Base-by-base conservation (phyloP, 1,140 invertebrate genomes). In the Tetraneura akinire region DNA sequence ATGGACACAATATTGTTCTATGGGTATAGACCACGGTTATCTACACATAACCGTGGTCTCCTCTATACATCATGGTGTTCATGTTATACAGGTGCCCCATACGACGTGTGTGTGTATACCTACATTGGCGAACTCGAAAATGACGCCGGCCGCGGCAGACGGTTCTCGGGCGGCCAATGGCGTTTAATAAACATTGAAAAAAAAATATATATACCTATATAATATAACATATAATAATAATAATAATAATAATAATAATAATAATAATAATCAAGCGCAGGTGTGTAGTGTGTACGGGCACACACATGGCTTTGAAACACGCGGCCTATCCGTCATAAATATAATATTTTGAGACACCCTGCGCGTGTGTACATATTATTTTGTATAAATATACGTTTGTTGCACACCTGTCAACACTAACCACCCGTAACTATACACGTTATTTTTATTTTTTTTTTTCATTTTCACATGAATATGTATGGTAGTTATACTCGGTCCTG, bases 391-490 rank as follows among this genome's bases (percentile, higher is more conserved):
- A 60, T 23, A 60, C 14, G 26, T 62, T 9, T 29, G 26, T 47
- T 29, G 68, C 23, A 71, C 68, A 71, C 68, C 68, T 71, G 68
- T 71, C 68, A 71, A 71, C 68, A 49, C 68, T 49, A 49, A 47
- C 68, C 37, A 49, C 68, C 68, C 68, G 68, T 71, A 71, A 71
- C 68, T 47, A n/a, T 47, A 49, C 32, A 23, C 21, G 42, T 70
- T 70, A 45, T 23, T 45, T 37, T 4, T 4, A 23, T 49, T 70
- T 70, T 70, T 68, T 23, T 45, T 68, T 14, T 23, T 45, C 64
- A n/a, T 45, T 47, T 62, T 62, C 18, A 6, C 13, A 32, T 3
- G 29, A 29, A 62, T 18, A 26, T 32, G 16, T 62, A 21, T 29
- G 55, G n/a, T 3, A 9, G 1, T n/a, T 16, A 0, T n/a, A 18